Evolutionary conservation across 2,888 invertebrate species (phyloP), one percentile per base, ranked within the genome.

Genomic region (Atethmia centrago): DNA sequence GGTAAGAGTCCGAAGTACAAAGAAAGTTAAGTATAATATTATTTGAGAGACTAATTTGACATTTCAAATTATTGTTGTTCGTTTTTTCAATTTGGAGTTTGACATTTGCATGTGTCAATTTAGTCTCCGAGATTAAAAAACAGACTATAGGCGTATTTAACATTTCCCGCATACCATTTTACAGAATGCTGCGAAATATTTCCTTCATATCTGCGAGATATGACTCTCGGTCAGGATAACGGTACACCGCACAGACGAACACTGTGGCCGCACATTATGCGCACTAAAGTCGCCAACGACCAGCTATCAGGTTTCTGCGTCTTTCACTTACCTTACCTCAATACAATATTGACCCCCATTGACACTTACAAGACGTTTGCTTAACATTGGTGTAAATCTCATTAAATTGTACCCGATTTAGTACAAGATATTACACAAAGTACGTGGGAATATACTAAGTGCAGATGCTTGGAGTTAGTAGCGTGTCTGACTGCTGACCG

Each of bases 271-370:
- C 77, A 80, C 77, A 79, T 86, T 77, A 85, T 74, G 77, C 58
- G 71, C 70, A 73, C 51, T 85, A 58, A 74, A 76, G 76, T 65
- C 53, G 53, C 63, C 62, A 53, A 75, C 71, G 70, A 67, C 64
- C 66, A 67, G 74, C 77, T 83, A 84, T 87, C 83, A 74, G 40
- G 80, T 87, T 87, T 77, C 81, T 74, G 74, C 56, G 64, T 80
- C 82, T 83, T 78, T 80, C 77, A 79, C 81, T 78, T 83, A 76
- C 70, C 79, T 69, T 62, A 47, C 73, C 55, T 73, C 79, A 82
- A 78, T 82, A 76, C 71, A 78, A 75, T 79, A 79, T 78, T 85
- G 82, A 80, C 75, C 78, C 72, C 69, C n/a, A 70, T 31, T 74
- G 63, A 62, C 74, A 72, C 45, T 69, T 58, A 58, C 69, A 56